phyloP scores from a whole-genome alignment of 37 sponge, comb jelly and placozoan genomes.

The Aphrocallistes beatrix region DNA sequence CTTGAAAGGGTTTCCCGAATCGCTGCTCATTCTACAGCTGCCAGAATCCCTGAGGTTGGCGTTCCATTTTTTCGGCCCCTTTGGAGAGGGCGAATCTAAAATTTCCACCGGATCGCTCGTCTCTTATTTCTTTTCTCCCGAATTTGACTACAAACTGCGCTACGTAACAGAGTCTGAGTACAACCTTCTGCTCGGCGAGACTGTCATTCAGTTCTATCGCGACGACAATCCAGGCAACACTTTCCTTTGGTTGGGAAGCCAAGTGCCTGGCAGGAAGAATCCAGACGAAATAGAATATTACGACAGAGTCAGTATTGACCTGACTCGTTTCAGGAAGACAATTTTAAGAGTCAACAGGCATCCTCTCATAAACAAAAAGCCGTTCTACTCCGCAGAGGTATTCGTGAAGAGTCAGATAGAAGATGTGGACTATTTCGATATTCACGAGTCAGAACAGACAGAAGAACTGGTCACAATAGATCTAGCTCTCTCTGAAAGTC shows the following conservation, averaged over 20 bases:
- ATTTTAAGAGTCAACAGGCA: background rate
- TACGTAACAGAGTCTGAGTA: constrained; percentile 35
- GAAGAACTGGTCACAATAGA: background rate
- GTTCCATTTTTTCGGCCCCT: constrained; percentile 31
- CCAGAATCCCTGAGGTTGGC: constrained; percentile 23
- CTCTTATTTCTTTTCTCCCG: constrained; percentile 45
- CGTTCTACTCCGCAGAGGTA: constrained; percentile 33
- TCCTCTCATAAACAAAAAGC: constrained; percentile 38
- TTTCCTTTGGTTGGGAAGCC: constrained; percentile 34
- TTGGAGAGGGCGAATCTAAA: constrained; percentile 3
- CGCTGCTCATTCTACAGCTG: constrained; percentile 33
- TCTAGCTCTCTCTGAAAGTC: background rate
- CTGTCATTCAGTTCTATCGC: background rate
- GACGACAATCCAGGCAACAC: no score
- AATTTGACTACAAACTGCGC: constrained; percentile 20
- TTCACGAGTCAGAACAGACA: constrained; percentile 21
- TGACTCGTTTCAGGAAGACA: constrained; percentile 24
- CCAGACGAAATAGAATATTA: background rate
- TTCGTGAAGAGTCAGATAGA: constrained; percentile 33
- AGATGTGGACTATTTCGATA: constrained; percentile 34
- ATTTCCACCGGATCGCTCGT: constrained; percentile 26
- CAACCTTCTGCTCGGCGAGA: background rate
- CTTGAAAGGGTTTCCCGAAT: constrained; percentile 31
- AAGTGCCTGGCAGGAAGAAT: background rate
- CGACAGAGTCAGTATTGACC: constrained; percentile 49